phyloP scores from a whole-genome alignment of 2,888 invertebrate species.

The Xestia ashworthii region DNA sequence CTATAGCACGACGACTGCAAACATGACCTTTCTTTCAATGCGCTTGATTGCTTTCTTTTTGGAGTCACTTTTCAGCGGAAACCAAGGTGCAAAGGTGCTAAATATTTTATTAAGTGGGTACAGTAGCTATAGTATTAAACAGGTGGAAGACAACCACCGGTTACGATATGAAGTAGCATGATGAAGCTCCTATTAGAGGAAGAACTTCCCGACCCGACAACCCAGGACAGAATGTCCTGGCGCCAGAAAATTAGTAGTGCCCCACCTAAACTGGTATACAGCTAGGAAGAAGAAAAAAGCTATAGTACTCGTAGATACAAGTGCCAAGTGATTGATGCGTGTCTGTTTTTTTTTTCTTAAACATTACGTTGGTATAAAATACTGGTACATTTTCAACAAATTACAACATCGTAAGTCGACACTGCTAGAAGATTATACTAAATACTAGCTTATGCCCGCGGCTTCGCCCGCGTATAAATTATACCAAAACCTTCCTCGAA shows the following conservation, averaged over 20 bases:
- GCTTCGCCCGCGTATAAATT: too few relatives aligned
- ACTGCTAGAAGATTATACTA: neutral
- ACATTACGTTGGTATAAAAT: neutral
- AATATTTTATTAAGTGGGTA: neutral
- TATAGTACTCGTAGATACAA: too few relatives aligned
- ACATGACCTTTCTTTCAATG: conserved; percentile 21
- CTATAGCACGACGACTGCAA: conserved; percentile 37
- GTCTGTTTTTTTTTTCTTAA: neutral
- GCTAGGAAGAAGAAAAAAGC: too few relatives aligned
- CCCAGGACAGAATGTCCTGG: too few relatives aligned
- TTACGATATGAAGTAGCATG: too few relatives aligned
- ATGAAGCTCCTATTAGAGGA: too few relatives aligned
- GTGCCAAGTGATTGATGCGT: neutral
- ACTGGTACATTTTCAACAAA: neutral
- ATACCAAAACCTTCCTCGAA: too few relatives aligned
- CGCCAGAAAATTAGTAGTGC: too few relatives aligned
- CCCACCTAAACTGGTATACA: too few relatives aligned
- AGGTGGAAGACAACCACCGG: too few relatives aligned
- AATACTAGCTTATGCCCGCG: neutral
- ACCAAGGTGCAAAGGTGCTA: neutral
- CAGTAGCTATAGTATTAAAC: neutral
- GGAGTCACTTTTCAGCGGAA: neutral
- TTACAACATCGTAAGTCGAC: neutral
- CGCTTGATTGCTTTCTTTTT: conserved; percentile 22
- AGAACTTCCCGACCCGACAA: too few relatives aligned